Base-by-base conservation (phyloP, 2,113 vertebrate genomes). In the Crotalus tigris region DNA sequence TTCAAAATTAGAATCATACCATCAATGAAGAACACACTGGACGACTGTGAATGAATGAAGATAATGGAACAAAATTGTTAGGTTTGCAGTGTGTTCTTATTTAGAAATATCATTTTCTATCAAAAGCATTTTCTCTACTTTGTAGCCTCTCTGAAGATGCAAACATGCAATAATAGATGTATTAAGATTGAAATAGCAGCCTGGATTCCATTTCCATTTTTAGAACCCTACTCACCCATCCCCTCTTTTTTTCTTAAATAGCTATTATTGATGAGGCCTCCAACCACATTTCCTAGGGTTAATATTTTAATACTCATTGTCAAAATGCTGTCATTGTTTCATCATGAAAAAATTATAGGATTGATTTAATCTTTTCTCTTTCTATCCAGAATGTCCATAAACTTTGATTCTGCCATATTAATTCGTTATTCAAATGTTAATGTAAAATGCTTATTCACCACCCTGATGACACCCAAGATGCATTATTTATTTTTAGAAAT, bases 321-420 rank as follows among this genome's bases (percentile, higher is more conserved):
- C 87, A 89, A 46, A 90, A 59, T 33, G 39, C 39, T 59, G 69
- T 33, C 21, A 90, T 51, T 85, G 91, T 89, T 91, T 91, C 61
- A 85, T 85, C 87, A 91, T 91, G 87, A 93, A 91, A 91, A 58
- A 85, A 85, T 89, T 89, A 93, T 85, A 44, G 64, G 64, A 91
- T 91, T 88, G 89, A 93, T 89, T 92, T 92, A 85, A 93, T 92
- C 54, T 46, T 64, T 69, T 54, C 49, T 86, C 55, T 64, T 58
- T 89, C 64, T 91, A 85, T 91, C n/a, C 10, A 44, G 55, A 89
- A 91, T 54, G 54, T 88, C 69, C 75, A 86, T 88, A 86, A 58
- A 46, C 57, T 87, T 90, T 64, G 59, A 93, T 69, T 75, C 69
- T 88, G 33, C 88, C 91, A 90, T 49, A 93, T 89, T 85, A 54